Conservation (phyloP, 2,113 vertebrate genomes). For the Ictalurus furcatus region DNA sequence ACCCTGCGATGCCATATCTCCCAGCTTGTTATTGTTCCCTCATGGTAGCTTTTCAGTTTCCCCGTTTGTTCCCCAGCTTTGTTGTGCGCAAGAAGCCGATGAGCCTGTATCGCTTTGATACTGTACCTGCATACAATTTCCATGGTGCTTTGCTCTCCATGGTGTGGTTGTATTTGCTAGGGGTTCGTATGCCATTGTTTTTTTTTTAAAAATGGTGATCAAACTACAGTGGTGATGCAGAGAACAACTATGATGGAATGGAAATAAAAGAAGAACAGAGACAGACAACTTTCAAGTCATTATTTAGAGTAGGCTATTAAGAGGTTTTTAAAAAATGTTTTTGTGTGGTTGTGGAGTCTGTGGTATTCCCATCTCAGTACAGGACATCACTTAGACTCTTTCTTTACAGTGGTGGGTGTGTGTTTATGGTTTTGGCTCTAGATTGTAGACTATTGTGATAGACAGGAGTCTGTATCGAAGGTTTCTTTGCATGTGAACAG, state of each 20-base stretch:
- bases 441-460: too few species aligned
- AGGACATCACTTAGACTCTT: neutral
- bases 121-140: conserved; percentile 8
- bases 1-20: neutral
- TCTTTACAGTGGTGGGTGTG: neutral
- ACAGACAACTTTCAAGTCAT: neutral
- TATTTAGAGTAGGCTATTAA: neutral
- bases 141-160: neutral
- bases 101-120: conserved; percentile 2
- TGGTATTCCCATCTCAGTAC: neutral
- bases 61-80: neutral
- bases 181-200: neutral
- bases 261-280: neutral
- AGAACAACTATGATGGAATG: neutral
- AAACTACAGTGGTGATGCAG: neutral
- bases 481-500: neutral
- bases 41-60: conserved; percentile 10
- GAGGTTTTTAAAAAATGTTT: too few species aligned
- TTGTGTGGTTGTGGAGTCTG: neutral
- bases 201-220: neutral
- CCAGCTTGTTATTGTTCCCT: neutral
- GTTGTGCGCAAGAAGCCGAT: neutral
- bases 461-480: neutral
- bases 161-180: neutral
- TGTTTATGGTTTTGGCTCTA: neutral